phyloP scores from a whole-genome alignment of 1,140 invertebrate species.

The Neelides sp. region DNA sequence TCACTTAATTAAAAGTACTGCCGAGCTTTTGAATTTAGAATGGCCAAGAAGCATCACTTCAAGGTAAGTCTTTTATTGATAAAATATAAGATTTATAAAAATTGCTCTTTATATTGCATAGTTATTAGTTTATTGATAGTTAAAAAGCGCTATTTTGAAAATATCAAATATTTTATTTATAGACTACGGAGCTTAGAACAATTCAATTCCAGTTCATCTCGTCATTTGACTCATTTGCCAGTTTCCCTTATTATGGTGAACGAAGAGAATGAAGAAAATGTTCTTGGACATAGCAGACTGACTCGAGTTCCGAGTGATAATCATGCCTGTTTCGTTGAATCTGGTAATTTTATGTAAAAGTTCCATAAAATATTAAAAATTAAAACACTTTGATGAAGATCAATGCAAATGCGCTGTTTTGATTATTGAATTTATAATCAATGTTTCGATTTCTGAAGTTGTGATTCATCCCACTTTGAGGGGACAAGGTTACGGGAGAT shows the following conservation, averaged over 20 bases:
- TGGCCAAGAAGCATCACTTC: slow-evolving; percentile 63
- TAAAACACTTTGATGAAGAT: no score
- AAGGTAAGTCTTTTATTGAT: slow-evolving; percentile 36
- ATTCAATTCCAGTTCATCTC: slow-evolving; percentile 54
- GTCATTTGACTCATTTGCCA: slow-evolving; percentile 55
- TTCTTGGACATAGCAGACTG: slow-evolving; percentile 63
- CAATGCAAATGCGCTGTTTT: not conserved
- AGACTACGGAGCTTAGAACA: slow-evolving; percentile 49
- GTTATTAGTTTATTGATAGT: not conserved
- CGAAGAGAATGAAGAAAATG: slow-evolving; percentile 37
- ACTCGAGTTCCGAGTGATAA: slow-evolving; percentile 49
- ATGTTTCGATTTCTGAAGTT: slow-evolving; percentile 39
- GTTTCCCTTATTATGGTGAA: slow-evolving; percentile 42
- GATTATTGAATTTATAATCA: not conserved
- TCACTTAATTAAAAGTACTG: slow-evolving; percentile 52
- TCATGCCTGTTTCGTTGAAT: slow-evolving; percentile 58
- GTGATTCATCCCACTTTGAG: slow-evolving; percentile 53
- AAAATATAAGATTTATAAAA: not conserved
- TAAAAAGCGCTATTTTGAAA: not conserved
- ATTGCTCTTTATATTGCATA: not conserved
- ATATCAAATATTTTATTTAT: slow-evolving; percentile 11
- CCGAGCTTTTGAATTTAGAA: slow-evolving; percentile 60
- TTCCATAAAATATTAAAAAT: not conserved
- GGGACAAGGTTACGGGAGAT: slow-evolving; percentile 57
- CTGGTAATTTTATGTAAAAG: slow-evolving; percentile 35